Conservation (phyloP, 1,140 invertebrate genomes). For the Sinella curviseta region DNA sequence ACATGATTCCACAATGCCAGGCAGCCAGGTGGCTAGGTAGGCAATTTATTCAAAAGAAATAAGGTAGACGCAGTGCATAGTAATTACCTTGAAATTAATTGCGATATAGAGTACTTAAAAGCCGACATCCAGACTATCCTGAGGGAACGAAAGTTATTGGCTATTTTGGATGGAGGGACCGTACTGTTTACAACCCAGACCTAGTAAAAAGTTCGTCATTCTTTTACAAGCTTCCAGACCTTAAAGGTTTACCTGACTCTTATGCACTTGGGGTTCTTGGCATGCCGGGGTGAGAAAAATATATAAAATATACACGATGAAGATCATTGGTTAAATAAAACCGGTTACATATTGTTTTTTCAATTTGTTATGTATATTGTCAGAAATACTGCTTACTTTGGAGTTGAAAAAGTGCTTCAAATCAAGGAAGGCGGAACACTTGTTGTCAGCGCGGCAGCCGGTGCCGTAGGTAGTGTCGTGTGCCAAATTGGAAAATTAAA, state of each 20-base stretch:
- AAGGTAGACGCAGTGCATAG: background rate
- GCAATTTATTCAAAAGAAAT: background rate
- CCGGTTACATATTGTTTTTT: too few relatives aligned
- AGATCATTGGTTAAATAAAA: slow-evolving; percentile 55
- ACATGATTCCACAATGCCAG: background rate
- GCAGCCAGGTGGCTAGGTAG: slow-evolving; percentile 27
- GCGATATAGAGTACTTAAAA: slow-evolving; percentile 57
- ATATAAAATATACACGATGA: background rate
- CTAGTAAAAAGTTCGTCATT: background rate
- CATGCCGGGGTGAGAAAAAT: slow-evolving; percentile 61
- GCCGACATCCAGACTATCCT: slow-evolving; percentile 64
- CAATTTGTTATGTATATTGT: slow-evolving; percentile 58
- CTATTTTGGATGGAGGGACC: slow-evolving; percentile 65
- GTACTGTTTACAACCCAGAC: slow-evolving; percentile 53
- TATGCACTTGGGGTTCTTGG: slow-evolving; percentile 51
- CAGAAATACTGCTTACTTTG: slow-evolving; percentile 23
- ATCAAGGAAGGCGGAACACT: slow-evolving; percentile 20
- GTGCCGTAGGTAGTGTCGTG: slow-evolving; percentile 18
- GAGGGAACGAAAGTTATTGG: slow-evolving; percentile 63
- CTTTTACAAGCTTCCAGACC: slow-evolving; percentile 34
- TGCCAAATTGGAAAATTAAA: slow-evolving; percentile 23
- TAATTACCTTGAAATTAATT: background rate
- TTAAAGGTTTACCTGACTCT: slow-evolving; percentile 17
- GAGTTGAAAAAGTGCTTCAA: slow-evolving; percentile 10
- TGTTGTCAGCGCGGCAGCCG: slow-evolving; percentile 22